Base-by-base conservation (phyloP, 1,140 invertebrate species). In the Pemphigus obesinymphae region DNA sequence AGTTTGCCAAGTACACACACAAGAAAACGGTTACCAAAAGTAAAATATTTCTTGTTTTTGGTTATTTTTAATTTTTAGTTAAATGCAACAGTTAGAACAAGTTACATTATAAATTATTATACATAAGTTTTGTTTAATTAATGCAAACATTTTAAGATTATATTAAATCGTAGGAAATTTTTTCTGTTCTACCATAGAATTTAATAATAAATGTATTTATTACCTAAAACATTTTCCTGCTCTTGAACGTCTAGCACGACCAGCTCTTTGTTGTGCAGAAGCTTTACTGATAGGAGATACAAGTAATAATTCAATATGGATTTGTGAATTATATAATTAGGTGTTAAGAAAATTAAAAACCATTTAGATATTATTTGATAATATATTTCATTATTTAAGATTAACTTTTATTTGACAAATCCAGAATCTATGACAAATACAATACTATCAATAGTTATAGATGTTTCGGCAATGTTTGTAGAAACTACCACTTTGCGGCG, bases 391-490 rank as follows among this genome's bases (percentile, higher is more conserved):
- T 1, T 17, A 45, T 15, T 45, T 31, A 23, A 70, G 10, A n/a
- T n/a, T n/a, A 92, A 94, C 89, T 99, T 99, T 87, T 99, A 98
- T 87, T 99, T 99, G 0, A 97, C 96, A 90, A 99, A 99, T 20
- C 98, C 98, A n/a, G 98, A 97, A 89, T 99, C 98, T 86, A 99
- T 99, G 1, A 99, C 98, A 89, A 99, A 99, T 8, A 99, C 98
- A n/a, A 99, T 97, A 82, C 98, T 98, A 86, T 99, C 98, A 85
- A 99, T 99, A 1, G 98, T 99, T 6, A 99, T 88, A 0, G 97
- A 99, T 0, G 98, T 99, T 89, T 99, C 98, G 0, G 98, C 98
- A 85, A 99, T 99, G 86, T 99, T 99, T 0, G 98, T 99, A 0
- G 97, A 99, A 0, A 99, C 96, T 0, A 99, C 97, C 31, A 97